Evolutionary conservation across 2,113 vertebrate genomes (phyloP).

Genomic region (Neomonachus schauinslandi): DNA sequence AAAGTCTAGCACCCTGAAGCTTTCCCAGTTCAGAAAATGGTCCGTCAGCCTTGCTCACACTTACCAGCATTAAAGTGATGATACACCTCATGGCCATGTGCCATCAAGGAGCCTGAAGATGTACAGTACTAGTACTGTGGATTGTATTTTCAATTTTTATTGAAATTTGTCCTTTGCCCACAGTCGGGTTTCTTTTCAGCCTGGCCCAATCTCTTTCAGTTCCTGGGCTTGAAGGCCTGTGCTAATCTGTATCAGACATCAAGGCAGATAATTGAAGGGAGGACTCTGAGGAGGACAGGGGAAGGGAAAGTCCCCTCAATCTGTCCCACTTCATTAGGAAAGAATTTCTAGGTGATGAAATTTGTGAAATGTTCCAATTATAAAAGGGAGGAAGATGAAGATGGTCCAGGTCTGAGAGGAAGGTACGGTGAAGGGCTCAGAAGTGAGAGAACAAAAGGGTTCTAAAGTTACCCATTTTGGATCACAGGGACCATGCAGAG

Average conservation of each 20-base stretch:
- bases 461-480: slow-evolving; percentile 23
- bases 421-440: slow-evolving; percentile 46
- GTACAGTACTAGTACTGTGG: slow-evolving; percentile 83
- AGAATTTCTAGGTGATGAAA: slow-evolving; percentile 71
- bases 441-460: slow-evolving; percentile 36
- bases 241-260: slow-evolving; percentile 85
- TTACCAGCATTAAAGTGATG: slow-evolving; percentile 81
- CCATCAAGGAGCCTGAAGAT: slow-evolving; percentile 83
- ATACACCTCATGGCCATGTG: slow-evolving; percentile 81
- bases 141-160: slow-evolving; percentile 81
- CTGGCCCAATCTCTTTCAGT: slow-evolving; percentile 84
- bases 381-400: slow-evolving; percentile 59
- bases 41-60: slow-evolving; percentile 77
- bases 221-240: slow-evolving; percentile 83
- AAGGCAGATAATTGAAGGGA: slow-evolving; percentile 84
- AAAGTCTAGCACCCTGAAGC: slow-evolving; percentile 71
- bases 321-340: slow-evolving; percentile 73
- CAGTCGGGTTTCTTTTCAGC: slow-evolving; percentile 83
- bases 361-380: slow-evolving; percentile 78
- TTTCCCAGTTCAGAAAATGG: slow-evolving; percentile 73
- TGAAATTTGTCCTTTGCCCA: slow-evolving; percentile 84
- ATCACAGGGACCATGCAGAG: slow-evolving; percentile 62
- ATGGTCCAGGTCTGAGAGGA: slow-evolving; percentile 60
- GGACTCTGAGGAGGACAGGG: slow-evolving; percentile 70
- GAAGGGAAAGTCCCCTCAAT: slow-evolving; percentile 77